Conservation (phyloP, 2,113 vertebrate species). For the Axis porcinus region DNA sequence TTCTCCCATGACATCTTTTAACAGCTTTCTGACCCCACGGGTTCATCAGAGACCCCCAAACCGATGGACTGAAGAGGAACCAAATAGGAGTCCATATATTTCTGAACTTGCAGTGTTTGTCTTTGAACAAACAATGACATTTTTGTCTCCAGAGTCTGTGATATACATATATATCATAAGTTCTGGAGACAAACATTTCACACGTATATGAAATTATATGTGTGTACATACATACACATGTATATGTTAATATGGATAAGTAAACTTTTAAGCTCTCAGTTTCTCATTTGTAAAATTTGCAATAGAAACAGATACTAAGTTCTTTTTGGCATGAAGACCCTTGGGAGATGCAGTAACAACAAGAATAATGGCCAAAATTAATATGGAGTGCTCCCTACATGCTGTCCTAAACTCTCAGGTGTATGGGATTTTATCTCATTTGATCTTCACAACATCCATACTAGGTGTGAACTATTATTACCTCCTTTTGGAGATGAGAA, state of each 20-base stretch:
- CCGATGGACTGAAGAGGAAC: not conserved
- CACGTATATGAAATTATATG: not conserved
- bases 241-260: not conserved
- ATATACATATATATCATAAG: not conserved
- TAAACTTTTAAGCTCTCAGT: not conserved
- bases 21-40: not conserved
- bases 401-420: not conserved
- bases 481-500: not conserved
- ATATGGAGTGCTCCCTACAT: not conserved
- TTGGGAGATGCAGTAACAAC: not conserved
- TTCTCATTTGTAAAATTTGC: constrained; percentile 3
- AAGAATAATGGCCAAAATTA: not conserved
- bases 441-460: not conserved
- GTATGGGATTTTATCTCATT: not conserved
- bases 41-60: not conserved
- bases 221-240: not conserved
- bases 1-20: not conserved
- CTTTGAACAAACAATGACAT: not conserved
- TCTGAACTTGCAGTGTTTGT: not conserved
- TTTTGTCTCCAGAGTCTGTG: not conserved
- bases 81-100: not conserved
- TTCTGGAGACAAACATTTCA: not conserved
- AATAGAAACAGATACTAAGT: not conserved
- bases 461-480: not conserved
- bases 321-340: not conserved